Conservation (phyloP, 2,113 vertebrate genomes). For the Anguilla rostrata region DNA sequence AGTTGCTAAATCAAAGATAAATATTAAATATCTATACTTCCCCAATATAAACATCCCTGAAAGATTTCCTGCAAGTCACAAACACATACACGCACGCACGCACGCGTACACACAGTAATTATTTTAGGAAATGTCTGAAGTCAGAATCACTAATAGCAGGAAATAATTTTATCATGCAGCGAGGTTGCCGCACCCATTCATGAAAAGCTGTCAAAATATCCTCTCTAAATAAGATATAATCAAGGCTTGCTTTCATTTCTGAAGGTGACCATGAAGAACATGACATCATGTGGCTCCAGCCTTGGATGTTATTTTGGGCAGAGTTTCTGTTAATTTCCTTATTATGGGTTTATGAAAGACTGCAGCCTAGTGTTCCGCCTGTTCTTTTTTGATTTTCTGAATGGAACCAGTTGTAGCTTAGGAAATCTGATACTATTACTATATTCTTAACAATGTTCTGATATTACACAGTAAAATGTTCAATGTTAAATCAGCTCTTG, state of each 20-base stretch:
- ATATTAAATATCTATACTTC: not conserved
- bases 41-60: too few species aligned
- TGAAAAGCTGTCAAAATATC: conserved; percentile 38
- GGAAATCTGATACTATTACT: not conserved
- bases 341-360: not conserved
- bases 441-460: too few species aligned
- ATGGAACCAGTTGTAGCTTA: not conserved
- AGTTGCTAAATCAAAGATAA: not conserved
- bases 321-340: not conserved
- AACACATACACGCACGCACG: not conserved
- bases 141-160: conserved; percentile 28
- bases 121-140: conserved; percentile 27
- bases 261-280: not conserved
- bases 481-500: too few species aligned
- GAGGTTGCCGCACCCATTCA: not conserved
- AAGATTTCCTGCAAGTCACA: too few species aligned
- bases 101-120: not conserved
- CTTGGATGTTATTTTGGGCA: not conserved
- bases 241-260: conserved; percentile 14
- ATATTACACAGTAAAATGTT: too few species aligned
- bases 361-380: not conserved
- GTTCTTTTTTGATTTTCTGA: not conserved
- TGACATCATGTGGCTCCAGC: not conserved
- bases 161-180: conserved; percentile 17
- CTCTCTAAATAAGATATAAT: conserved; percentile 10